Conservation (phyloP, 2,888 invertebrate genomes). For the Agriopis aurantiaria region DNA sequence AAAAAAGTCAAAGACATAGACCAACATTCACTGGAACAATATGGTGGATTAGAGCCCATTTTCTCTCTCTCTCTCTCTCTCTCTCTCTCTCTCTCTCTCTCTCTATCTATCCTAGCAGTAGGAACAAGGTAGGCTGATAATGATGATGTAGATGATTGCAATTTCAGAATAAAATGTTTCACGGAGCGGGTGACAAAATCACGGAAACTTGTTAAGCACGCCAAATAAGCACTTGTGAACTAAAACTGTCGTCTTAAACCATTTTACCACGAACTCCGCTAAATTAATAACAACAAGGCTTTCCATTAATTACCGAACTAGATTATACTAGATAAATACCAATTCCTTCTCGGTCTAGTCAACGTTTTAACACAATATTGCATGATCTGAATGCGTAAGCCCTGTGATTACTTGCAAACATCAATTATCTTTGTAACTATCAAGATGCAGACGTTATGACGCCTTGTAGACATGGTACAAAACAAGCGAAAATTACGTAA, state of each 20-base stretch:
- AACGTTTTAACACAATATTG: conserved; percentile 29
- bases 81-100: too few relatives aligned
- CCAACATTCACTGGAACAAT: too few relatives aligned
- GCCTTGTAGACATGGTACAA: conserved; percentile 29
- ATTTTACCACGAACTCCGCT: conserved; percentile 1
- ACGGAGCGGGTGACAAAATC: conserved; percentile 8
- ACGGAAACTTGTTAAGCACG: conserved; percentile 4
- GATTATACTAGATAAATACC: conserved; percentile 17
- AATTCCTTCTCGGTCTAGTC: conserved; percentile 23
- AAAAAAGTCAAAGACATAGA: too few relatives aligned
- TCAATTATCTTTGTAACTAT: conserved; percentile 33
- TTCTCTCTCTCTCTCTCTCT: too few relatives aligned
- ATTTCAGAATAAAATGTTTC: background rate
- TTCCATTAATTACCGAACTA: conserved; percentile 25
- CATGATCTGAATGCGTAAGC: conserved; percentile 35
- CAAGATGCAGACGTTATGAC: conserved; percentile 39
- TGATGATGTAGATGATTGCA: background rate
- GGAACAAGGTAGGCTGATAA: too few relatives aligned
- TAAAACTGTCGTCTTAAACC: conserved; percentile 16
- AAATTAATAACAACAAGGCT: conserved; percentile 26
- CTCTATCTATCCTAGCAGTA: too few relatives aligned
- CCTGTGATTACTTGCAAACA: conserved; percentile 34
- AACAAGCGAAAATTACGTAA: conserved; percentile 41
- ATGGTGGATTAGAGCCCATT: too few relatives aligned
- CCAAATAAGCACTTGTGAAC: conserved; percentile 11